Evolutionary conservation across 2,888 invertebrate genomes (phyloP), one percentile per base, ranked within the genome.

Genomic region (Parnassius mnemosyne): DNA sequence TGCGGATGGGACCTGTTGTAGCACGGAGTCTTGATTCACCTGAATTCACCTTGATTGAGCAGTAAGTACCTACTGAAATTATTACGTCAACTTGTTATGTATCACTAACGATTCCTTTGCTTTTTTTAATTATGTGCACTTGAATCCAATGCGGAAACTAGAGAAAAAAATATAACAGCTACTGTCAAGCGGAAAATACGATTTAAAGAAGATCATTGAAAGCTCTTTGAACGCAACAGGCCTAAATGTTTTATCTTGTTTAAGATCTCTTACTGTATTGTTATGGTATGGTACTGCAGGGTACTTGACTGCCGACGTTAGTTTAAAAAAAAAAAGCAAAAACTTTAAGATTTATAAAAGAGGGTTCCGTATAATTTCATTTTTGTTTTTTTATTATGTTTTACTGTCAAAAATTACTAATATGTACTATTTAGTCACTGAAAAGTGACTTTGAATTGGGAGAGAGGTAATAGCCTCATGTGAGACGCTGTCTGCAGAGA

Each of bases 231-330:
- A 41, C 51, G 16, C 41, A 49, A 44, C 54, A 49, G 49, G 12
- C 46, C 47, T 53, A 43, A 46, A 65, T 61, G 61, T 61, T 53
- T 65, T 66, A 66, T 66, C 66, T 59, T 65, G 66, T 65, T 65
- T 64, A 44, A 57, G 64, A 66, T 66, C 62, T 58, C 58, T 59
- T 55, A 63, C 50, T 34, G n/a, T 34, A 60, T 61, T 60, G 61
- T 64, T 50, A 68, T 66, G 65, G 65, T 67, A 44, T 43, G 13
- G 44, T 50, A 63, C 63, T 56, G 69, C 60, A 61, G 60, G 63
- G 62, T 63, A 68, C 72, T 72, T 72, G 71, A 72, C 73, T 74
- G 74, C 67, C 66, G 60, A 57, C 52, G 56, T 65, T 63, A 46
- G 47, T 43, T 53, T 59, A 65, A 12, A 52, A 63, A 50, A 16